Evolutionary conservation across 2,888 invertebrate genomes (phyloP).

Genomic region (Cryptocephalus primarius): DNA sequence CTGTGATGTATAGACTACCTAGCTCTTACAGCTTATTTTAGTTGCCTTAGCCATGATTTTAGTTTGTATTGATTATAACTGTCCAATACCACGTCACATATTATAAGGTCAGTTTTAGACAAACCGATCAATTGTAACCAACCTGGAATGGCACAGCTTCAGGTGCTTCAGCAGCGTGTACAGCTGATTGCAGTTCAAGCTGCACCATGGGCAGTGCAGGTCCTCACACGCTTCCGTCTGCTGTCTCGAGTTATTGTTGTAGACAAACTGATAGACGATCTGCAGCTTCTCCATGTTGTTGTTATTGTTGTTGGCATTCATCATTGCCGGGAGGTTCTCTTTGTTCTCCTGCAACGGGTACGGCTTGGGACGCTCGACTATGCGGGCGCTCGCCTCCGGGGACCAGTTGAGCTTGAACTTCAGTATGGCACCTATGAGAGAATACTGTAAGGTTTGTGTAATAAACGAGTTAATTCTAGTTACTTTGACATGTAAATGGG

Average conservation of each 20-base stretch:
- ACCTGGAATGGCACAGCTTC: slow-evolving; percentile 75
- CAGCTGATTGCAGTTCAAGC: slow-evolving; percentile 74
- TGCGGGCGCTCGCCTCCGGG: slow-evolving; percentile 54
- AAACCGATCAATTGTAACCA: no score
- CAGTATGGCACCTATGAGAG: slow-evolving; percentile 61
- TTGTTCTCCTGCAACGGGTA: slow-evolving; percentile 36
- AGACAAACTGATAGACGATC: slow-evolving; percentile 92
- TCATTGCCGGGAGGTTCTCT: slow-evolving; percentile 30
- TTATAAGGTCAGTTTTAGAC: no score
- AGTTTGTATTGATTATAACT: no score
- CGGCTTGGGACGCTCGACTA: slow-evolving; percentile 56
- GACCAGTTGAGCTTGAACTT: slow-evolving; percentile 82
- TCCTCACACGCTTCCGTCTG: slow-evolving; percentile 92
- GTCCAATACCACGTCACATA: no score
- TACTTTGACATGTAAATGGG: no score
- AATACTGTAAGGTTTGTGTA: no score
- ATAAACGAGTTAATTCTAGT: no score
- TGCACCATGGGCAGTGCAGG: slow-evolving; percentile 93
- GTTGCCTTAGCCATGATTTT: no score
- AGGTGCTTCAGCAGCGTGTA: slow-evolving; percentile 89
- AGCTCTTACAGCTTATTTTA: no score
- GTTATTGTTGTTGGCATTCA: slow-evolving; percentile 31
- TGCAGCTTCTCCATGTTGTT: slow-evolving; percentile 49
- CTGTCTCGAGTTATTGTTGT: slow-evolving; percentile 88
- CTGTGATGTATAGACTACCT: no score